A percentile compares a stretch with the other conserved stretches of the same genome.
phyloP scores from a whole-genome alignment of 2,113 vertebrate genomes.

The Lasiurus cinereus region DNA sequence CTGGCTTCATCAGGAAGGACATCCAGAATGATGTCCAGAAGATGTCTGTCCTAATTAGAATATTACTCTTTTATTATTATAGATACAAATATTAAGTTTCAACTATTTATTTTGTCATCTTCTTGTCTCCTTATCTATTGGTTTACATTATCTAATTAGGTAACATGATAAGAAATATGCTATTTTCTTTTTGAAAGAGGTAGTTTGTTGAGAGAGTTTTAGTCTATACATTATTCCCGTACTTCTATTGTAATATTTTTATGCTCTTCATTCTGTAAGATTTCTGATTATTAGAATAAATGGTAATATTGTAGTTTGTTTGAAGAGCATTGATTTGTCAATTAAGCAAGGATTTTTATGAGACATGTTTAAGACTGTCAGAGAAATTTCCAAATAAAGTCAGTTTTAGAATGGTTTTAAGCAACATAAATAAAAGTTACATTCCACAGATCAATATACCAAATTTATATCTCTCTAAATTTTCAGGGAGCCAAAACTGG shows the following conservation, averaged over 20 bases:
- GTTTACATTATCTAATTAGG: not conserved
- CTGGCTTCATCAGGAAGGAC: too few species aligned
- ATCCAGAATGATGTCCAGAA: too few species aligned
- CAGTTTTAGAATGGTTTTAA: slow-evolving; percentile 6
- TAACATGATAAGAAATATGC: not conserved
- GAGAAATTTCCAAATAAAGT: slow-evolving; percentile 9
- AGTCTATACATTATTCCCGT: accelerated
- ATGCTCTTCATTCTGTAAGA: not conserved
- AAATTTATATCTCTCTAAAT: not conserved
- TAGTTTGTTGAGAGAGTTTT: not conserved
- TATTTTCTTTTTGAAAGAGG: not conserved
- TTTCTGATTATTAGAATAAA: slow-evolving; percentile 48
- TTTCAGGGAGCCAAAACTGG: not conserved
- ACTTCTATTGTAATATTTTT: not conserved
- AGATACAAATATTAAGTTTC: not conserved
- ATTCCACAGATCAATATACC: not conserved
- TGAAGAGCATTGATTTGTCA: not conserved
- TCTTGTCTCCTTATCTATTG: not conserved
- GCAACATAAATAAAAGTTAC: not conserved
- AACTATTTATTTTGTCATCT: not conserved
- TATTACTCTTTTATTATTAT: not conserved
- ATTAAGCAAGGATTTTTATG: not conserved
- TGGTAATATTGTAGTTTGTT: not conserved
- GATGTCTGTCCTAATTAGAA: too few species aligned
- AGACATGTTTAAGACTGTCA: not conserved